These are phyloP conservation scores for Hylia prasina DNA, from an alignment of 2,113 vertebrate genomes.

Conservation along the genomic window DNA sequence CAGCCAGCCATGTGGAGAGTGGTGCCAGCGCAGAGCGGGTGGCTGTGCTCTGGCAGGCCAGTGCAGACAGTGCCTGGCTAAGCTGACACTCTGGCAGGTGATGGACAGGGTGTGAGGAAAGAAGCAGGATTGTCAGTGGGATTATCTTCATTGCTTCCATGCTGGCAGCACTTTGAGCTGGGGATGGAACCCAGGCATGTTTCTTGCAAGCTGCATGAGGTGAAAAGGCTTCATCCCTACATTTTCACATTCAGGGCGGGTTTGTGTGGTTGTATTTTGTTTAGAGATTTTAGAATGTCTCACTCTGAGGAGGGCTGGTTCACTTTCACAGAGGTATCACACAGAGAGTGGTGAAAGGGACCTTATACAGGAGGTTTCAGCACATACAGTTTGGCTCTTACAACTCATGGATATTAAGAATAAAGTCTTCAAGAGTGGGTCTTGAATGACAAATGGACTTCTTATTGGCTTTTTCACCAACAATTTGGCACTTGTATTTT, in stretches of 20 bases:
- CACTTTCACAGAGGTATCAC: not conserved
- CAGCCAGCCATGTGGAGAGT: accelerated
- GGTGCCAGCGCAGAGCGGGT: not conserved
- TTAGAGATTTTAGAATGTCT: not conserved
- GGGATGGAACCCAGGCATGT: not conserved
- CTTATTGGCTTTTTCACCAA: not conserved
- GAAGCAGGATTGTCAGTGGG: not conserved
- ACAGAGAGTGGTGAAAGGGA: not conserved
- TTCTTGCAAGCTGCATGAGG: not conserved
- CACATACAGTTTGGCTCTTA: not conserved
- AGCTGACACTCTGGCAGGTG: not conserved
- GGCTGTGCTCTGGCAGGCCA: not conserved
- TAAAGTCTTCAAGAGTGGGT: not conserved
- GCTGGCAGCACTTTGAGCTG: not conserved
- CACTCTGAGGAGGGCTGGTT: not conserved
- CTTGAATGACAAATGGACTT: not conserved
- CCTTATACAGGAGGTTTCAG: accelerated
- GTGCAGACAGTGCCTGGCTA: not conserved
- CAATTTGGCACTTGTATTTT: not conserved
- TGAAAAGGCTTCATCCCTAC: not conserved
- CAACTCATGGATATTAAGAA: not conserved
- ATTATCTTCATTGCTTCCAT: not conserved
- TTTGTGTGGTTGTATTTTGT: not conserved
- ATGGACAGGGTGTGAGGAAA: not conserved
- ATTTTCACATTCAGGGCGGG: not conserved